Evolutionary conservation across 2,888 invertebrate genomes (phyloP), one percentile per base, ranked within the genome.

Genomic region (Lysandra bellargus): DNA sequence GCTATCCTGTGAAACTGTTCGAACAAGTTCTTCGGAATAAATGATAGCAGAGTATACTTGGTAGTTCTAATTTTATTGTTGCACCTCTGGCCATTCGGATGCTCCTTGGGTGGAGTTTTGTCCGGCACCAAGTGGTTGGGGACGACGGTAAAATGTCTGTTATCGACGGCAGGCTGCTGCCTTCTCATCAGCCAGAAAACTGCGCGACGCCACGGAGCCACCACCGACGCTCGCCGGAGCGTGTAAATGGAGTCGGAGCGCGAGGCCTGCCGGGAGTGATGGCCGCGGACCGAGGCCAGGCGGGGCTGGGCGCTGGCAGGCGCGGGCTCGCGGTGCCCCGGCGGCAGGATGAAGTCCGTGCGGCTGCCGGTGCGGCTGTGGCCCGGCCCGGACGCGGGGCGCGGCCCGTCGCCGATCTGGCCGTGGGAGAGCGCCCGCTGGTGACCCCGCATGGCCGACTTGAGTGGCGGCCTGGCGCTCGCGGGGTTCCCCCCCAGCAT

Each of bases 1-100:
- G 99, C 99, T 88, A 99, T 98, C 82, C 99, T 96, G 92, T 99
- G 99, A 91, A 99, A 99, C 94, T 99, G 99, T 95, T 99, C 99
- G 91, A 99, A 96, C 81, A 99, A 95, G 93, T 99, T 99, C 92
- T 99, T 98, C 80, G 99, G 99, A 88, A 99, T 94, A 94, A 99
- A 99, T 85, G 98, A 98, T 83, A 99, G 95, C 81, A 98, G 88
- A 40, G 98, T 98, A 91, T 99, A 99, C 93, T 99, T 99, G 79
- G 98, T 98, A 90, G 99, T 99, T 90, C 98, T 96, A 88, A 99
- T 97, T 92, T 97, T 96, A 90, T 99, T 99, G 88, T 97, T 96
- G 84, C 97, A 96, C 88, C 97, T 96, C 78, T 95, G 95, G n/a
- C 97, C 97, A 88, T 98, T 98, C 0, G 98, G 98, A 88, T 98